Percentiles rank a stretch among this genome's conserved stretches.
These are phyloP conservation scores for Trogon melanurus DNA, from an alignment of 2,113 vertebrate species.

Conservation along the genomic window DNA sequence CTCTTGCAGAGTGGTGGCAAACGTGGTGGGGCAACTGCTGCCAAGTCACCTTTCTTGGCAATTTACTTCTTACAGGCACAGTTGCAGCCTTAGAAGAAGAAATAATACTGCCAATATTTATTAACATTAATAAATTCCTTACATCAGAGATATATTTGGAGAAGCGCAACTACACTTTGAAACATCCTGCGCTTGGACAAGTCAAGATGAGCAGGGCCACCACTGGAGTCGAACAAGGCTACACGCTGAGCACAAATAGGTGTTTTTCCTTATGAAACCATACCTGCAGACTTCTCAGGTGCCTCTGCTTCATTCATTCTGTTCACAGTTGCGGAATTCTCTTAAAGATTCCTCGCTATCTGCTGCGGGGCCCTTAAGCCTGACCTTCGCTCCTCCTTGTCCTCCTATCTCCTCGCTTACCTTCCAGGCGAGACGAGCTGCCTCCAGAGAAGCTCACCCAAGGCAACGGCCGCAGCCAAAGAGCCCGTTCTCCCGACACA, in stretches of 20 bases:
- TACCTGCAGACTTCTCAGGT: neutral
- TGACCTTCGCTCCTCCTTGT: slow-evolving; percentile 35
- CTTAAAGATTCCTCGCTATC: neutral
- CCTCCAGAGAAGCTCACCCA: neutral
- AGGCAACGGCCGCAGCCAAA: rapidly evolving
- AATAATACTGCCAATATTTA: neutral
- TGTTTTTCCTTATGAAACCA: neutral
- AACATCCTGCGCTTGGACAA: neutral
- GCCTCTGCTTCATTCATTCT: neutral
- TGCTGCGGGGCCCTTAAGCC: slow-evolving; percentile 16
- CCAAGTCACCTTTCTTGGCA: neutral
- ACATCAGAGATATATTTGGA: neutral
- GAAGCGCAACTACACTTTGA: rapidly evolving
- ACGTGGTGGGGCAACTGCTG: neutral
- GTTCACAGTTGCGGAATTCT: neutral
- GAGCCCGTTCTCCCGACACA: neutral
- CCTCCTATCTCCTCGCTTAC: neutral
- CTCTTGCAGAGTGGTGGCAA: neutral
- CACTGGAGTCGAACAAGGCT: rapidly evolving
- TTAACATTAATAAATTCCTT: neutral
- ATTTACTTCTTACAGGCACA: neutral
- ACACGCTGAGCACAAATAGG: rapidly evolving
- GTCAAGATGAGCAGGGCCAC: neutral
- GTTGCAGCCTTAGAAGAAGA: neutral
- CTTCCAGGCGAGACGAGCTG: neutral